Evolutionary conservation across 2,113 vertebrate genomes (phyloP).

Genomic region (Coreoperca whiteheadi): DNA sequence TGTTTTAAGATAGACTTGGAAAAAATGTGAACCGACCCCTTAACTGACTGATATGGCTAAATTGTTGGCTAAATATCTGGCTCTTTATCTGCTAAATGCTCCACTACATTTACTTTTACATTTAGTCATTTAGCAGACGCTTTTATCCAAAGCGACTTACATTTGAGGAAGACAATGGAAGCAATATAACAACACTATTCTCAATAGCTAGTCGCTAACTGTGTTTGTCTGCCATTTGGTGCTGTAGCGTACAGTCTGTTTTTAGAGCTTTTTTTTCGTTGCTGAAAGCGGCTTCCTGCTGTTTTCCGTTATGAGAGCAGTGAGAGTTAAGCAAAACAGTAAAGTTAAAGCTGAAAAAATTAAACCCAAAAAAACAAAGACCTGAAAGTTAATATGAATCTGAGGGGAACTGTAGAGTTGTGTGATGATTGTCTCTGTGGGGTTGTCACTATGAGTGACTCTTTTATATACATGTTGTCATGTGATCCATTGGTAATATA

Average conservation of each 20-base stretch:
- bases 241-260: neutral
- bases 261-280: neutral
- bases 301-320: neutral
- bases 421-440: neutral
- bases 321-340: neutral
- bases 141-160: no score
- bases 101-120: no score
- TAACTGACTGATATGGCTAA: neutral
- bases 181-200: no score
- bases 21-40: neutral
- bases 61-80: neutral
- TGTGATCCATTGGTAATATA: neutral
- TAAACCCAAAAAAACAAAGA: neutral
- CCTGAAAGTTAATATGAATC: neutral
- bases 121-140: no score
- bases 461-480: neutral
- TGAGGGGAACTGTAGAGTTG: neutral
- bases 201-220: neutral
- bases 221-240: neutral
- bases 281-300: neutral
- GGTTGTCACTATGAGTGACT: neutral
- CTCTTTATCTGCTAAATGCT: conserved; percentile 12
- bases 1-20: neutral
- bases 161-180: no score
- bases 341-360: neutral